Conservation (phyloP, 2,113 vertebrate species). For the Zosterops borbonicus region DNA sequence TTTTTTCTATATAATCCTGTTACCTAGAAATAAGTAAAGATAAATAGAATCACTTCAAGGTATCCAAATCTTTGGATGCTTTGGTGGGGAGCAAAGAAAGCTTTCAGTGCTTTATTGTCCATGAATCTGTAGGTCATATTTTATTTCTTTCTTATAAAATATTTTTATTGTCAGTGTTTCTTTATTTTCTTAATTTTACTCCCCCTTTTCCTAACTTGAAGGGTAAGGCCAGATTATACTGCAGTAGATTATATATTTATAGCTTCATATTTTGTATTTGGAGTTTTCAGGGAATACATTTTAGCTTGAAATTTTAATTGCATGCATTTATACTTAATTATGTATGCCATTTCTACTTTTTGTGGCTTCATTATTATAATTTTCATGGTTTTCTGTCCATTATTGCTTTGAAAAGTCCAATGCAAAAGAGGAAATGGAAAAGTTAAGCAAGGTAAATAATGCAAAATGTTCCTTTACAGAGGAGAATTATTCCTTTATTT, state of each 20-base stretch:
- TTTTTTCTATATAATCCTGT: neutral
- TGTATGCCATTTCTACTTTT: neutral
- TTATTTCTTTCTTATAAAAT: neutral
- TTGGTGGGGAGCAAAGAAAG: neutral
- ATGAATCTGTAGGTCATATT: neutral
- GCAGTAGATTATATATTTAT: neutral
- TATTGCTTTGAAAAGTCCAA: neutral
- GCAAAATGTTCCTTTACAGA: neutral
- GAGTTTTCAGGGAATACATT: neutral
- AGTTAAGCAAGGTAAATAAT: neutral
- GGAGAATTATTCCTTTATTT: conserved; percentile 32
- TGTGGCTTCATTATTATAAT: conserved; percentile 11
- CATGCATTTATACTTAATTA: neutral
- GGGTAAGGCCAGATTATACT: neutral
- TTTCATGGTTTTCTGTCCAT: neutral
- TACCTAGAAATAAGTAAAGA: neutral
- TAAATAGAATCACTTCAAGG: neutral
- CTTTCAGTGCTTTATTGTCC: neutral
- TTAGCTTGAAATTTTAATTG: conserved; percentile 37
- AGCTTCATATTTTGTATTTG: neutral
- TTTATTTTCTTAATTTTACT: neutral
- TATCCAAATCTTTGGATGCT: neutral
- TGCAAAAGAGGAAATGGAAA: neutral
- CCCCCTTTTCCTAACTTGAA: neutral
- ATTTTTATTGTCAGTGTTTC: neutral